Evolutionary conservation across 2,888 invertebrate species (phyloP), one percentile per base, ranked within the genome.

Genomic region (Loripinus fragilis): DNA sequence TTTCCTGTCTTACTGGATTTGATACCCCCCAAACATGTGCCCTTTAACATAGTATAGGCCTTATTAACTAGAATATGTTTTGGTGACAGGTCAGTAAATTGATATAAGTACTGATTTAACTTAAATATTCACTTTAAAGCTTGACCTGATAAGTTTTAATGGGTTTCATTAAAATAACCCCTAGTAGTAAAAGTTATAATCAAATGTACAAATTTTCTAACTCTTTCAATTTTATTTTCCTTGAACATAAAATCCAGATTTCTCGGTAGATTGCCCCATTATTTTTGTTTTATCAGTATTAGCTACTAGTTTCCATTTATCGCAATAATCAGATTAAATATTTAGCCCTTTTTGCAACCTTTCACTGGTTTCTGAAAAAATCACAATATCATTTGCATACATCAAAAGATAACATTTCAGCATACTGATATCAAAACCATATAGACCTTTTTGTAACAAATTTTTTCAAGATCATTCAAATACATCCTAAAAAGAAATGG

Each of bases 321-420:
- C 15, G n/a, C 52, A 70, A 20, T 70, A 70, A 12, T 52, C 50
- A 15, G 28, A n/a, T 25, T 52, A 38, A 28, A 38, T 10, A 70
- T 70, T 33, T 15, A 70, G 38, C 5, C 70, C 52, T 2, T 35
- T 52, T 52, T 70, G 52, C 28, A 70, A 38, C 2, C 52, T 52
- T 23, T 52, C 50, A 7, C 52, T 52, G 1, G 30, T 70, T 35
- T 50, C 20, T 2, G 52, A 30, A 52, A 70, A 70, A 38, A 70
- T 35, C 25, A 70, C 70, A 52, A 52, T 70, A 52, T 70, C 70
- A 52, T 70, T 52, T 28, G 50, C 52, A 52, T 50, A 70, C 0
- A 52, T 10, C 12, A 70, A 30, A 3, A 70, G 17, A 38, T 35
- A 52, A 35, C 50, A 17, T 38, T 70, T 52, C 3, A 70, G 20